Evolutionary conservation across 1,140 invertebrate species (phyloP).

Genomic region (Brachionus asplanchnoidis): DNA sequence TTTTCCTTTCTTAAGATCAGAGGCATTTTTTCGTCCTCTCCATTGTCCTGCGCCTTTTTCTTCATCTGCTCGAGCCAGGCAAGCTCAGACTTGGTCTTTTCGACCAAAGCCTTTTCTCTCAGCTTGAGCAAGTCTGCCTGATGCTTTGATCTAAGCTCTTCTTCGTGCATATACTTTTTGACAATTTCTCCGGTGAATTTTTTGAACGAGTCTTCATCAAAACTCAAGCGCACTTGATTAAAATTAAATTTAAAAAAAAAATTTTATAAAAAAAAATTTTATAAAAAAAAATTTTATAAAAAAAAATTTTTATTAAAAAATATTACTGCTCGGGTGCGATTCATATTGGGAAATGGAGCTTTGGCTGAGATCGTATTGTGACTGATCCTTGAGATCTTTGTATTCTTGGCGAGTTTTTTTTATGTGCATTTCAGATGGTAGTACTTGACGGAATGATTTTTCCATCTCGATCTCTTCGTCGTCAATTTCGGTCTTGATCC

Average conservation of each 20-base stretch:
- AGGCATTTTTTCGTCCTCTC: conserved; percentile 59
- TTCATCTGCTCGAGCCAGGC: conserved; percentile 61
- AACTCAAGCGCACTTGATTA: background rate
- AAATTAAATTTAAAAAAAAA: background rate
- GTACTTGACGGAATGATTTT: conserved; percentile 49
- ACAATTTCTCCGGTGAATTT: conserved; percentile 55
- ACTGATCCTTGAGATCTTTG: conserved; percentile 37
- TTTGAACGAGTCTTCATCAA: conserved; percentile 51
- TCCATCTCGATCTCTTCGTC: conserved; percentile 51
- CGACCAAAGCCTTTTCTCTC: conserved; percentile 61
- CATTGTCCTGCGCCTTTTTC: conserved; percentile 53
- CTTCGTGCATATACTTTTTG: conserved; percentile 55
- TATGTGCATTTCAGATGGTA: conserved; percentile 53
- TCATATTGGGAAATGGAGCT: conserved; percentile 28
- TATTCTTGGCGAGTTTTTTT: conserved; percentile 48
- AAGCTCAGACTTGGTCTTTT: conserved; percentile 62
- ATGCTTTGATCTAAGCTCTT: conserved; percentile 53
- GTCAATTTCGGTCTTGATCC: background rate
- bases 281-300: too few relatives aligned
- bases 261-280: too few relatives aligned
- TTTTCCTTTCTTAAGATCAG: conserved; percentile 61
- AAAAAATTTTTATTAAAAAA: background rate
- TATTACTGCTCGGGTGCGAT: background rate
- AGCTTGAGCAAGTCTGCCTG: conserved; percentile 56
- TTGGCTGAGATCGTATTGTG: conserved; percentile 2